Base-by-base conservation (phyloP, 2,113 vertebrate species). In the Numenius arquata region DNA sequence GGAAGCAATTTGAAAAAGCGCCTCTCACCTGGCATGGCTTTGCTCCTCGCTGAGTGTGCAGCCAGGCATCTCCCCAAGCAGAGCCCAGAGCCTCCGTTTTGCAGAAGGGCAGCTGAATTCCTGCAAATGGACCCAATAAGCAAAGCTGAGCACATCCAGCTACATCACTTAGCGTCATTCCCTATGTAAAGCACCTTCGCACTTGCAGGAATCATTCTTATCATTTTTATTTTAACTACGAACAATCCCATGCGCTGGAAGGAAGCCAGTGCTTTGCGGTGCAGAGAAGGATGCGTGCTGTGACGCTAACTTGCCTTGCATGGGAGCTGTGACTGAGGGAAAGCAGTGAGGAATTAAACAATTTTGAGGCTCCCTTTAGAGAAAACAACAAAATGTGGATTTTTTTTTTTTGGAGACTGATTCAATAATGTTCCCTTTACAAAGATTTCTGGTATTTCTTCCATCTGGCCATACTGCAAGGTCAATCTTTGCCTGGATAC, bases 101-200 rank as follows among this genome's bases (percentile, higher is more conserved):
- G 48, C 52, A 62, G 38, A 58, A 63, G 14, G 14, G 17, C 1
- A 1, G 21, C 18, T 29, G 26, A 63, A 41, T 53, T 53, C n/a
- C 34, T 82, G 32, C 53, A 17, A 20, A 23, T 0, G 0, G 20
- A 23, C 3, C 23, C 40, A 3, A 11, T 13, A n/a, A 77, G 59
- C 34, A 76, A 55, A 66, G 55, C 47, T 11, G 25, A 17, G 48
- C 34, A 19, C 41, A 40, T 53, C 29, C 73, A 53, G n/a, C 55
- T 56, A 25, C 41, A 43, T 29, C 59, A 7, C 38, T 17, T 68
- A 47, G 29, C 3, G 0, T 30, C n/a, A 9, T 29, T 73, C 21
- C 19, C 40, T 29, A 4, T 0, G 29, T 36, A 77, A 56, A 63
- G 34, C 29, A 36, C 23, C 34, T 63, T 58, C 34, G 26, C 26